Evolutionary conservation across 2,888 invertebrate species (phyloP).

Genomic region (Flexamia atlantica): DNA sequence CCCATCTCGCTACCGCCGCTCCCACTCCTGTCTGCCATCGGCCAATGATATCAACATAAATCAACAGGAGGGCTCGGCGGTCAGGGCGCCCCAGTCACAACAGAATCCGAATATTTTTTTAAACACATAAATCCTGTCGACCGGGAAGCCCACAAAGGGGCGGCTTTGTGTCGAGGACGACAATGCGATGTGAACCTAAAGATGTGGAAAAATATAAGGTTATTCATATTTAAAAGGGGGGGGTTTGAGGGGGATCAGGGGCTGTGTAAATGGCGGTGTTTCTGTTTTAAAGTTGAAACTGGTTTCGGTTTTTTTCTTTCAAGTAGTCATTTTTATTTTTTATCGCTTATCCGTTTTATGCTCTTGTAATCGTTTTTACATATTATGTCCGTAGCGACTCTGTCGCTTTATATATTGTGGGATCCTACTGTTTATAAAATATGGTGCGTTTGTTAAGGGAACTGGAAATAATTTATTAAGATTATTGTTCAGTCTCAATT

Average conservation of each 20-base stretch:
- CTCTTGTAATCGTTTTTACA: too few species aligned
- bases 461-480: too few species aligned
- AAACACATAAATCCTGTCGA: constrained; percentile 51
- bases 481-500: too few species aligned
- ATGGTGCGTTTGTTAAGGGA: too few species aligned
- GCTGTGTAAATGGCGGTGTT: constrained; percentile 6
- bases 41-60: constrained; percentile 30
- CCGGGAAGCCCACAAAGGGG: constrained; percentile 34
- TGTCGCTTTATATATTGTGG: too few species aligned
- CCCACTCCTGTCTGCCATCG: neutral
- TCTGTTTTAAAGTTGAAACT: too few species aligned
- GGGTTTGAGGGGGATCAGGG: neutral
- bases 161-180: constrained; percentile 35
- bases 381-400: too few species aligned
- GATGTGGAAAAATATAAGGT: constrained; percentile 59
- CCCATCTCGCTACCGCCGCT: constrained; percentile 19
- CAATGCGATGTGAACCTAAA: constrained; percentile 49
- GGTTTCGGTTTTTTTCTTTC: too few species aligned
- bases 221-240: constrained; percentile 56
- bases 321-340: too few species aligned
- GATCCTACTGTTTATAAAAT: too few species aligned
- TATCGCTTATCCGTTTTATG: too few species aligned
- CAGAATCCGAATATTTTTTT: constrained; percentile 35
- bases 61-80: neutral
- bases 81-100: constrained; percentile 5